Conservation (phyloP, 2,797 vertebrate species). For the Aldrovandia affinis region DNA sequence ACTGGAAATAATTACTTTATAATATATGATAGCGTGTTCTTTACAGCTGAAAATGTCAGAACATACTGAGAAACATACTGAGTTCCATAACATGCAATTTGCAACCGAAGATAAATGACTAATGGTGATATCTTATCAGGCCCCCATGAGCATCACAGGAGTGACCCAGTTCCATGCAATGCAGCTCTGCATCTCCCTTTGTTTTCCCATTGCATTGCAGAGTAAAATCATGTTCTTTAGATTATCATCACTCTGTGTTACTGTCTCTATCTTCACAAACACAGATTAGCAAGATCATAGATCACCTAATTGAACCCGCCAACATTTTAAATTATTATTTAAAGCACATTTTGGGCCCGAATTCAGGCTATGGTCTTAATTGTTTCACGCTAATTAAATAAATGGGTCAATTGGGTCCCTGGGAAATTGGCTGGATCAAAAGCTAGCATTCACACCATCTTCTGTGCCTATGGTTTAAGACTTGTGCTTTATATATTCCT, state of each 20-base stretch:
- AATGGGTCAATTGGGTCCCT: too few species aligned
- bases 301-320: too few species aligned
- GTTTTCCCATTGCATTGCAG: neutral
- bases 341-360: too few species aligned
- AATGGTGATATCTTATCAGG: neutral
- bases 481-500: too few species aligned
- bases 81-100: neutral
- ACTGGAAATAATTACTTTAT: neutral
- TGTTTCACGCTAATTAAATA: too few species aligned
- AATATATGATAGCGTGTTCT: neutral
- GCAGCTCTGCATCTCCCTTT: constrained; percentile 2
- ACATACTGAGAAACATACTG: neutral
- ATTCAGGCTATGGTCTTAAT: too few species aligned
- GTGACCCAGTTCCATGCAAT: constrained; percentile 62
- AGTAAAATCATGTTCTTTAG: constrained; percentile 19
- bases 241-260: constrained; percentile 3
- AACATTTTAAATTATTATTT: too few species aligned
- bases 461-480: too few species aligned
- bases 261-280: neutral
- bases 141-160: constrained; percentile 11
- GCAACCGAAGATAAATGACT: neutral
- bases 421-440: too few species aligned
- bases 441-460: too few species aligned
- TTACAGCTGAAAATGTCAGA: neutral
- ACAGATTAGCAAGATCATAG: neutral